phyloP scores from a whole-genome alignment of 1,140 invertebrate genomes.

The Charaxes varanes region DNA sequence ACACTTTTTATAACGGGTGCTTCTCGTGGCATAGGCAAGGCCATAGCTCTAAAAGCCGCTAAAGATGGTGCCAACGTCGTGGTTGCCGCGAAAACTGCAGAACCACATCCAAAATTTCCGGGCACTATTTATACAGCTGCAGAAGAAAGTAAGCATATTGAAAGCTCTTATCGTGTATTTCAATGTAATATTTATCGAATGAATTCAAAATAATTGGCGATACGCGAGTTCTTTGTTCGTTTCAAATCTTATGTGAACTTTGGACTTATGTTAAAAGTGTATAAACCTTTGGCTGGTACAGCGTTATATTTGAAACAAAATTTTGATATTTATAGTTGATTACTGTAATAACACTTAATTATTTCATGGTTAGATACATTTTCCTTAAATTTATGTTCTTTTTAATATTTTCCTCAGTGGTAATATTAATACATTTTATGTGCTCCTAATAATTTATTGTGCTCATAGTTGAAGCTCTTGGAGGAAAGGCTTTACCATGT shows the following conservation, averaged over 20 bases:
- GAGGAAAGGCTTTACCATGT: constrained; percentile 93
- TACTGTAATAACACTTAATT: no score
- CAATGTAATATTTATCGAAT: neutral
- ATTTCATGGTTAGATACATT: no score
- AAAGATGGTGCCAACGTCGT: constrained; percentile 97
- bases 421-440: no score
- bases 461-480: constrained; percentile 87
- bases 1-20: constrained; percentile 98
- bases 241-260: constrained; percentile 31
- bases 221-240: no score
- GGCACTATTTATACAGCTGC: constrained; percentile 98
- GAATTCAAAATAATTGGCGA: no score
- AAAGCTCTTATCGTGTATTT: neutral
- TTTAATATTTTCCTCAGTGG: no score
- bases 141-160: constrained; percentile 86
- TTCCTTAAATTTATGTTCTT: no score
- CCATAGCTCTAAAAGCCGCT: constrained; percentile 94
- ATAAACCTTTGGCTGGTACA: constrained; percentile 11
- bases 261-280: constrained; percentile 23
- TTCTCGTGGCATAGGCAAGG: constrained; percentile 97
- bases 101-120: constrained; percentile 96
- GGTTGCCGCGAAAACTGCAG: constrained; percentile 96
- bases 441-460: constrained; percentile 9
- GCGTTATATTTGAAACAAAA: neutral
- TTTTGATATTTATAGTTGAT: neutral